These are phyloP conservation scores for Antitype chi DNA, from an alignment of 2,888 invertebrate species.

Conservation along the genomic window DNA sequence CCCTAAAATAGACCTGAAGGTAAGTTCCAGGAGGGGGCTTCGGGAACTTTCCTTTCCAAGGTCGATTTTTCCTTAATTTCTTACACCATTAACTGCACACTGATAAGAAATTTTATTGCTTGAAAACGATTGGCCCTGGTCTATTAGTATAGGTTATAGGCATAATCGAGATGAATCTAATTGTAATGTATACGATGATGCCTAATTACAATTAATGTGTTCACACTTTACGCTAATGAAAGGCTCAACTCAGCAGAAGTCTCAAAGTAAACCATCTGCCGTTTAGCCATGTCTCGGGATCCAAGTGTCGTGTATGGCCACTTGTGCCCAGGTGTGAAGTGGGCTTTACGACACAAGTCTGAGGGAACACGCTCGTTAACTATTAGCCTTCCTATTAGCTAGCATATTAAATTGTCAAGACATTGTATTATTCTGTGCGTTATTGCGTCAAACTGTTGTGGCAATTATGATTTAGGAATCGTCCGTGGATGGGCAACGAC, in stretches of 20 bases:
- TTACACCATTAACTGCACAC: too few relatives aligned
- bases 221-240: conserved; percentile 28
- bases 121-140: too few relatives aligned
- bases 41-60: too few relatives aligned
- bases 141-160: background rate
- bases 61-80: too few relatives aligned
- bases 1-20: too few relatives aligned
- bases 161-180: background rate
- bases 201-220: background rate
- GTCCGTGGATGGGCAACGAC: background rate
- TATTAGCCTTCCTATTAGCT: conserved; percentile 48
- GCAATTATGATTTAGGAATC: conserved; percentile 12
- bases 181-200: background rate
- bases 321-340: conserved; percentile 40
- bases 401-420: conserved; percentile 44
- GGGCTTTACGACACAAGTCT: conserved; percentile 37
- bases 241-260: background rate
- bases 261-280: conserved; percentile 29
- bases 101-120: too few relatives aligned
- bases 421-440: conserved; percentile 13
- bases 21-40: too few relatives aligned
- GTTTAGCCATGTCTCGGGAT: conserved; percentile 34
- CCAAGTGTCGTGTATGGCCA: conserved; percentile 34
- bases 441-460: conserved; percentile 5
- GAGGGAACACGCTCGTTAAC: conserved; percentile 41